A percentile compares a stretch with the other conserved stretches of the same genome.
Evolutionary conservation across 2,888 invertebrate species (phyloP).

Genomic region (Lydus trimaculatus): DNA sequence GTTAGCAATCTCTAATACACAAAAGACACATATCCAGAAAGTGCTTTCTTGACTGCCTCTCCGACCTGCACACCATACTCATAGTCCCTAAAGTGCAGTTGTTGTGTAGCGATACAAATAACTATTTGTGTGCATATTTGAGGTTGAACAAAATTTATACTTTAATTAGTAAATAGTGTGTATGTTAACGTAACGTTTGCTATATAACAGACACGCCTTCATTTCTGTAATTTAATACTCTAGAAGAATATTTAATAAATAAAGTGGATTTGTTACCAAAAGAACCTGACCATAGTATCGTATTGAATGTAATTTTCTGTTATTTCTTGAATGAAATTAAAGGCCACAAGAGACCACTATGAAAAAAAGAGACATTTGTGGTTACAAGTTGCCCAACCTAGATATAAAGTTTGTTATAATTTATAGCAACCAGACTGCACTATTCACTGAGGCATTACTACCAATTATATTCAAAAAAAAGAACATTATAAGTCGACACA

Average conservation of each 20-base stretch:
- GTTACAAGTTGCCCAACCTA: conserved; percentile 2
- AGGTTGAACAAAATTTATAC: neutral
- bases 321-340: neutral
- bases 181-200: neutral
- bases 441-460: neutral
- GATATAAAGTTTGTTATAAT: neutral
- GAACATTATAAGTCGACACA: neutral
- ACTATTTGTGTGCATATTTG: neutral
- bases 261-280: neutral
- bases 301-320: neutral
- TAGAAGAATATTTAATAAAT: neutral
- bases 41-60: too few relatives aligned
- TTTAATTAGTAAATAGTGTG: conserved; percentile 1
- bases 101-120: too few relatives aligned
- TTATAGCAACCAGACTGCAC: neutral
- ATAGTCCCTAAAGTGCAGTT: too few relatives aligned
- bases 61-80: too few relatives aligned
- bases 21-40: too few relatives aligned
- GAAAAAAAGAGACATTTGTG: neutral
- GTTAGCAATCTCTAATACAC: too few relatives aligned
- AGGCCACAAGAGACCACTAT: neutral
- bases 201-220: neutral
- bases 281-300: neutral
- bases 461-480: neutral
- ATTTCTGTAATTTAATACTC: neutral